Evolutionary conservation across 2,797 vertebrate genomes (phyloP).

Genomic region (Neosilurus hyrtlii): DNA sequence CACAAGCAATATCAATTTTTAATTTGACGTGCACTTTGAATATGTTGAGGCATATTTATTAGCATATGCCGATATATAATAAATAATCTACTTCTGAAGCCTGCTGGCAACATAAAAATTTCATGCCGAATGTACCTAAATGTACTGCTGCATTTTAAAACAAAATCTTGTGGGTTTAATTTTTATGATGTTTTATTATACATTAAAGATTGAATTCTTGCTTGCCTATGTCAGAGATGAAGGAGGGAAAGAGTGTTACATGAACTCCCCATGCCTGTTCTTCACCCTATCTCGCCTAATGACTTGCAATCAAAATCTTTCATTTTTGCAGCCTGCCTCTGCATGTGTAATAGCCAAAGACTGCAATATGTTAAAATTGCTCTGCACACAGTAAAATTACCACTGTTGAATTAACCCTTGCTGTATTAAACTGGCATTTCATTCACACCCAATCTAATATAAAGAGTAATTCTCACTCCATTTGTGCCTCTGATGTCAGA

Average conservation of each 20-base stretch:
- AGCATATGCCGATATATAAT: conserved; percentile 69
- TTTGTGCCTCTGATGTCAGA: conserved; percentile 1
- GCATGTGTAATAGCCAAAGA: conserved; percentile 39
- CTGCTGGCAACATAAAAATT: conserved; percentile 64
- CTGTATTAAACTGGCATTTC: conserved; percentile 41
- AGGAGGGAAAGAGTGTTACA: conserved; percentile 39
- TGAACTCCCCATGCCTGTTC: conserved; percentile 40
- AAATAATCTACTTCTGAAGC: conserved; percentile 68
- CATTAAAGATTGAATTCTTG: conserved; percentile 60
- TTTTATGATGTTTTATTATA: conserved; percentile 65
- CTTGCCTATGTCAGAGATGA: conserved; percentile 39
- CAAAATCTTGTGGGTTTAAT: conserved; percentile 60
- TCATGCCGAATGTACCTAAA: conserved; percentile 65
- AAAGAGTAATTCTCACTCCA: conserved; percentile 20
- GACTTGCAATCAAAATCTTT: conserved; percentile 46
- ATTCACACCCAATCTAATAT: conserved; percentile 29
- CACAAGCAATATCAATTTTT: conserved; percentile 69
- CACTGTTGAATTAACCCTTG: conserved; percentile 43
- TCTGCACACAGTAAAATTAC: conserved; percentile 40
- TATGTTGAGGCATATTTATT: conserved; percentile 65
- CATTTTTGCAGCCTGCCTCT: conserved; percentile 35
- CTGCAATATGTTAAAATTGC: conserved; percentile 39
- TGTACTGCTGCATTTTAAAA: conserved; percentile 63
- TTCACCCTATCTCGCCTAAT: conserved; percentile 25
- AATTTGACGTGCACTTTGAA: conserved; percentile 65